These are phyloP conservation scores for Sarcophilus harrisii DNA, from an alignment of 2,797 vertebrate species.

Conservation along the genomic window DNA sequence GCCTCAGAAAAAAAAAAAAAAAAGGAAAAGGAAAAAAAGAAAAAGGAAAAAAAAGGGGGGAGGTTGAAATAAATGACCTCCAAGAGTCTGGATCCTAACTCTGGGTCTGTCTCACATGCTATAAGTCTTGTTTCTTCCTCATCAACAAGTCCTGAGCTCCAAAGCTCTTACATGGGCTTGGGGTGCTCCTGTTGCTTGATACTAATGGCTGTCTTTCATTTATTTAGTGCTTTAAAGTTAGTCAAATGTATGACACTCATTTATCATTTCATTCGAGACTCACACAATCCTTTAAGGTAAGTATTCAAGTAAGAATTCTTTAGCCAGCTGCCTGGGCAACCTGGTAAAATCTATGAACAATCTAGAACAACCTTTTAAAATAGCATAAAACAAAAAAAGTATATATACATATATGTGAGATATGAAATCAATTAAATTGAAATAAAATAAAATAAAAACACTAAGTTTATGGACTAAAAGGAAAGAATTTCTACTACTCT, in stretches of 20 bases:
- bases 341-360: neutral
- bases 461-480: neutral
- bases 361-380: neutral
- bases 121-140: neutral
- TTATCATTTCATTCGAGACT: neutral
- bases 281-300: neutral
- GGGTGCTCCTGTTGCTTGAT: too few relatives aligned
- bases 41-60: too few relatives aligned
- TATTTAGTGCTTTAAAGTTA: neutral
- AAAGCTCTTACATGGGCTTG: neutral
- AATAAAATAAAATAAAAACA: neutral
- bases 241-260: neutral
- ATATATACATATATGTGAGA: neutral
- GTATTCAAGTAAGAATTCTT: neutral
- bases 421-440: neutral
- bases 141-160: neutral
- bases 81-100: neutral
- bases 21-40: too few relatives aligned
- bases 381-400: neutral
- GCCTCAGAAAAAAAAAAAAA: too few relatives aligned
- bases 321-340: neutral
- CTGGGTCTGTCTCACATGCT: neutral
- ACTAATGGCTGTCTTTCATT: too few relatives aligned
- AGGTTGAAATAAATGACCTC: neutral
- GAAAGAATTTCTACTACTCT: neutral